phyloP scores from a whole-genome alignment of 2,113 vertebrate species.

The Orthonyx spaldingii region DNA sequence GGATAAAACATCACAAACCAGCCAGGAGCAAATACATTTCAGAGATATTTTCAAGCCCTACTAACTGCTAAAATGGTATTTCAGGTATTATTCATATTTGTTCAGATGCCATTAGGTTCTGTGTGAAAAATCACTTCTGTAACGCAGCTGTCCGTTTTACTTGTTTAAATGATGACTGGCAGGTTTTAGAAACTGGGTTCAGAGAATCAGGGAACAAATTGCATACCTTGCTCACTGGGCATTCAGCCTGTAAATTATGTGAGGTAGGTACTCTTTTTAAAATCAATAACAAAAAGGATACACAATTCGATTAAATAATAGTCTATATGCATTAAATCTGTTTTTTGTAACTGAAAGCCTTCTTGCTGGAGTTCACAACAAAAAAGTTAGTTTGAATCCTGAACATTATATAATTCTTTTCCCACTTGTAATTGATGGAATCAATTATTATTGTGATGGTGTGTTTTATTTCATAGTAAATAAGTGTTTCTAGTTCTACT shows the following conservation, averaged over 20 bases:
- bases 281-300: constrained; percentile 28
- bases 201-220: constrained; percentile 6
- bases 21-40: constrained; percentile 30
- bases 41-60: constrained; percentile 47
- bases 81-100: constrained; percentile 48
- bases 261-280: not conserved
- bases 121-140: constrained; percentile 42
- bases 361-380: not conserved
- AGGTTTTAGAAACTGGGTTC: constrained; percentile 28
- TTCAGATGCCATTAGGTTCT: constrained; percentile 39
- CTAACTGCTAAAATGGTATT: constrained; percentile 53
- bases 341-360: not conserved
- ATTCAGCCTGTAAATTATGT: constrained; percentile 9
- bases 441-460: not conserved
- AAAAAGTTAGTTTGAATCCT: not conserved
- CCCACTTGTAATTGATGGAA: not conserved
- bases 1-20: not conserved
- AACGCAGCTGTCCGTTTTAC: not conserved
- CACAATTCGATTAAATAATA: not conserved
- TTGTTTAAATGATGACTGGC: constrained; percentile 54
- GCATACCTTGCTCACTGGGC: not conserved
- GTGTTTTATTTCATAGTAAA: not conserved
- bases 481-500: not conserved
- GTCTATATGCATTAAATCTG: not conserved
- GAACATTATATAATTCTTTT: not conserved